Evolutionary conservation across 1,140 invertebrate genomes (phyloP), one percentile per base, ranked within the genome.

Genomic region (Nasonia giraulti): DNA sequence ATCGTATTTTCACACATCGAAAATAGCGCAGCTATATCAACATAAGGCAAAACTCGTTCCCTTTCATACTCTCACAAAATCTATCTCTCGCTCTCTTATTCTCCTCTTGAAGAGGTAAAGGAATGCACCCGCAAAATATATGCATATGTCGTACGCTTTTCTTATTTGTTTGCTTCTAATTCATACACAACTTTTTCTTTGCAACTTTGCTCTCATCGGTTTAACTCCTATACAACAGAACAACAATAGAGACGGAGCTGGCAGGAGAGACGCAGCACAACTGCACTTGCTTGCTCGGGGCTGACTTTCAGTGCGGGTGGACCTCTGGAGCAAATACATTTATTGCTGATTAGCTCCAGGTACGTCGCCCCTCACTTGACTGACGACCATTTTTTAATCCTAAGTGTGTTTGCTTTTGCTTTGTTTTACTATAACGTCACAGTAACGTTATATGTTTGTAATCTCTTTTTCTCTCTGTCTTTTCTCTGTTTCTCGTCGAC

Each of bases 1-100:
- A 76, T 85, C 83, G 69, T 50, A 80, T 84, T 84, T 81, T 80
- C 78, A 68, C 68, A 80, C 33, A 76, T 69, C n/a, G 83, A 85
- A 85, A 85, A 85, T 81, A 81, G 50, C 66, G 50, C 47, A 76
- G 62, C 77, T 79, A 44, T 85, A 80, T 85, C 50, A 84, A 84
- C 76, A 76, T 80, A 80, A 85, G 78, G 73, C 78, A 80, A 75
- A 83, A 78, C 2, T 80, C 77, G 27, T 83, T 33, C 20, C 55
- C 55, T 78, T 71, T 77, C 74, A 82, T n/a, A 68, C 81, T 73
- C 68, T 47, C 44, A 50, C 80, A 31, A 6, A 73, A 23, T 80
- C 76, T 33, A 71, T 75, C 74, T 77, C 20, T 77, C 75, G 5
- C 47, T 77, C 75, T 47, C 44, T 50, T 11, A 37, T 31, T 78